phyloP scores from a whole-genome alignment of 2,888 invertebrate genomes.

The Rhagonycha fulva region DNA sequence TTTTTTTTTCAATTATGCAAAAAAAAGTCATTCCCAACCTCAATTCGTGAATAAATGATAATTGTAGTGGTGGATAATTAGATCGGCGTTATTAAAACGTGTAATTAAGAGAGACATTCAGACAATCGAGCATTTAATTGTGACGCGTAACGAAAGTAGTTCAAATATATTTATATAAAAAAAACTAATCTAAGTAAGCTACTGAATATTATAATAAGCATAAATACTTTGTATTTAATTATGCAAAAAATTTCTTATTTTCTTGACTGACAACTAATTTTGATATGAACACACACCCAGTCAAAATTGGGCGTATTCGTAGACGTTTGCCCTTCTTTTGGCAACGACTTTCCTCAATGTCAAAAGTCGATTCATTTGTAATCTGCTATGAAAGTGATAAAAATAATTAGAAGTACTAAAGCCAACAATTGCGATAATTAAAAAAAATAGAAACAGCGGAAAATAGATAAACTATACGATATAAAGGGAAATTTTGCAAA shows the following conservation, averaged over 20 bases:
- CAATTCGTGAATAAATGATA: neutral
- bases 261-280: neutral
- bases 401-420: neutral
- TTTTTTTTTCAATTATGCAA: neutral
- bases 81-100: neutral
- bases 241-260: neutral
- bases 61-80: neutral
- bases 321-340: neutral
- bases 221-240: neutral
- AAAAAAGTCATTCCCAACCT: neutral
- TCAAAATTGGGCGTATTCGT: neutral
- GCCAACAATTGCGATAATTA: neutral
- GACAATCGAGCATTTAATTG: neutral
- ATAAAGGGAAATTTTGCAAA: too few relatives aligned
- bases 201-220: neutral
- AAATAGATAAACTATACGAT: too few relatives aligned
- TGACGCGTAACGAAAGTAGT: constrained; percentile 1
- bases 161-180: neutral
- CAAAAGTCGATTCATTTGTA: neutral
- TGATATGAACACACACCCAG: neutral
- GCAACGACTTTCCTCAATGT: neutral
- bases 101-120: neutral
- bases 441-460: neutral
- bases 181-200: neutral
- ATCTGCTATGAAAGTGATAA: neutral